These are phyloP conservation scores for Mayetiola destructor DNA, from an alignment of 2,888 invertebrate genomes.

Conservation along the genomic window DNA sequence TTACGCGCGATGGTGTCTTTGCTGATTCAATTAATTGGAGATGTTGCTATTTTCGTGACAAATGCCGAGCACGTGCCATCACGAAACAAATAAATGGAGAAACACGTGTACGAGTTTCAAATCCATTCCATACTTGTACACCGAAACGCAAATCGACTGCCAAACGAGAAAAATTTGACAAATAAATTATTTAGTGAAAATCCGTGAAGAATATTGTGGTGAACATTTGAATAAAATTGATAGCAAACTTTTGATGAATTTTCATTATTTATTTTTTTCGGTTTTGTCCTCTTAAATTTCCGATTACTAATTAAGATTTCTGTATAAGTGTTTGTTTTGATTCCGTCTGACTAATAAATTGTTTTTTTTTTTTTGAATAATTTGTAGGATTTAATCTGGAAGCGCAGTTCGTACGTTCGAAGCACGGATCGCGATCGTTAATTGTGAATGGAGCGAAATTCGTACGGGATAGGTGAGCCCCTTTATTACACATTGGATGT, in stretches of 20 bases:
- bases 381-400: background rate
- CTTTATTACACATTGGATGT: background rate
- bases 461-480: conserved; percentile 18
- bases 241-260: too few species aligned
- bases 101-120: conserved; percentile 18
- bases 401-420: conserved; percentile 5
- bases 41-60: conserved; percentile 23
- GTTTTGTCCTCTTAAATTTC: too few species aligned
- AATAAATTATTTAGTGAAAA: too few species aligned
- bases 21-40: conserved; percentile 19
- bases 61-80: conserved; percentile 23
- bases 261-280: too few species aligned
- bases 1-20: conserved; percentile 23
- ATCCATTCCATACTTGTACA: conserved; percentile 16
- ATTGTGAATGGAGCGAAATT: conserved; percentile 15
- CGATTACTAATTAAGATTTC: too few species aligned
- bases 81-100: conserved; percentile 18
- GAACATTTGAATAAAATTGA: too few species aligned
- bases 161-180: background rate
- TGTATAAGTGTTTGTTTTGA: too few species aligned
- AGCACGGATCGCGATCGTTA: conserved; percentile 9
- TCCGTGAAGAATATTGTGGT: too few species aligned
- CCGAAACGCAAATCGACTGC: background rate
- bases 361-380: background rate
- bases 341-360: background rate